Evolutionary conservation across 2,113 vertebrate genomes (phyloP).

Genomic region (Pao palembangensis): DNA sequence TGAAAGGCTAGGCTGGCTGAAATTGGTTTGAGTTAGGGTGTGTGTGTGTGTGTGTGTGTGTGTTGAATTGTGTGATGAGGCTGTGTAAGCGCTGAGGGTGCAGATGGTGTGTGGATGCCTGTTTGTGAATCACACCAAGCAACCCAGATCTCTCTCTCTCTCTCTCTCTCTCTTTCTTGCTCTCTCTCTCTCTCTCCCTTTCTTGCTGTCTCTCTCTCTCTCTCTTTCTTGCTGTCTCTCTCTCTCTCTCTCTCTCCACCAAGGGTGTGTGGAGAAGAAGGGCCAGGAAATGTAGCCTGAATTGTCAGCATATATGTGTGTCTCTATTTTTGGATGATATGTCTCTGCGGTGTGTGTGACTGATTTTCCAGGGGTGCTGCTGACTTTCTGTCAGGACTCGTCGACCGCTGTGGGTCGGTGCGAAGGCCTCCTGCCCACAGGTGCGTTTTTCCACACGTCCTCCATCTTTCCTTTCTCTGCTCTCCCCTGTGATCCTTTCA

Average conservation of each 20-base stretch:
- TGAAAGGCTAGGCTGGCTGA: neutral
- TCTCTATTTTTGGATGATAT: neutral
- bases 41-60: slow-evolving; percentile 23
- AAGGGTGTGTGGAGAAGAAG: no score
- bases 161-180: neutral
- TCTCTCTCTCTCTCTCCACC: no score
- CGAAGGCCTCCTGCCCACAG: slow-evolving; percentile 42
- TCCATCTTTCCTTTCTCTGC: neutral
- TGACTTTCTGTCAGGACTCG: slow-evolving; percentile 46
- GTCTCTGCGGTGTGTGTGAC: neutral
- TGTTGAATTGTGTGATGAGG: slow-evolving; percentile 57
- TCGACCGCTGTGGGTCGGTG: slow-evolving; percentile 38
- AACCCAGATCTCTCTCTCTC: slow-evolving; percentile 34
- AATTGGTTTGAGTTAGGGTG: neutral
- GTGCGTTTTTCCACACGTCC: slow-evolving; percentile 31
- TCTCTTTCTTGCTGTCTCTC: neutral
- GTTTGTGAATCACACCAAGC: slow-evolving; percentile 59
- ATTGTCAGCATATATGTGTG: neutral
- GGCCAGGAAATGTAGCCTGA: neutral
- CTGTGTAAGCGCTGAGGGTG: slow-evolving; percentile 39
- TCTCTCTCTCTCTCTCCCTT: neutral
- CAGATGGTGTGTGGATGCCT: slow-evolving; percentile 65
- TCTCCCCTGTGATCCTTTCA: neutral
- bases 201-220: slow-evolving; percentile 11
- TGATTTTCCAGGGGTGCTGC: slow-evolving; percentile 22